Percentiles rank a stretch among this genome's conserved stretches.
phyloP scores from a whole-genome alignment of 2,888 invertebrate genomes.

The Lamellibrachia columna region DNA sequence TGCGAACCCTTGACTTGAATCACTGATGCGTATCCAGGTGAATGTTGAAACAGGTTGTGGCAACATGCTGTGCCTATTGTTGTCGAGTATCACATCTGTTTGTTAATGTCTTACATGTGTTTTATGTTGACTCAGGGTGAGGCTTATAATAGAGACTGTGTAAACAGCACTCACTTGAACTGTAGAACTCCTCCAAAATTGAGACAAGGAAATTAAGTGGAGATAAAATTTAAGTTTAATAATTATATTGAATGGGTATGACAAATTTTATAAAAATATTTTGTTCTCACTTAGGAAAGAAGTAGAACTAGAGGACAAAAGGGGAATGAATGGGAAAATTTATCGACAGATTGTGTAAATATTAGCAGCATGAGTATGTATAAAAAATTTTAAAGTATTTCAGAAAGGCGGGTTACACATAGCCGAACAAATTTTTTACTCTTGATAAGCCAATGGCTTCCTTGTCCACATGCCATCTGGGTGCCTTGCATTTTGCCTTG shows the following conservation, averaged over 20 bases:
- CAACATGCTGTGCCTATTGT: slow-evolving; percentile 1
- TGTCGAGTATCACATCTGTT: not conserved
- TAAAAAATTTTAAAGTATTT: not conserved
- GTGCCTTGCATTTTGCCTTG: too few species aligned
- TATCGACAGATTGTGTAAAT: not conserved
- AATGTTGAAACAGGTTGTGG: not conserved
- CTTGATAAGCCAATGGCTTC: too few species aligned
- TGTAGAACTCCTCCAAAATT: not conserved
- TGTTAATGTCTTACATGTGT: slow-evolving; percentile 1
- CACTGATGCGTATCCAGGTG: not conserved
- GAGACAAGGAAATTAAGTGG: too few species aligned
- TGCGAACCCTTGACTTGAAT: not conserved
- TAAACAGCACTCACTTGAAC: not conserved
- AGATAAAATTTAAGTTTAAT: too few species aligned
- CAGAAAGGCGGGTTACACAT: too few species aligned
- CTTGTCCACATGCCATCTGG: too few species aligned
- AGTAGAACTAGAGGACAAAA: not conserved
- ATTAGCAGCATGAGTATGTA: not conserved
- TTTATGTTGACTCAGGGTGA: not conserved
- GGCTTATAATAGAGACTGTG: not conserved
- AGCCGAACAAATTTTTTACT: too few species aligned
- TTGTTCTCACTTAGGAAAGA: too few species aligned
- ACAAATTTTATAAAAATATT: too few species aligned
- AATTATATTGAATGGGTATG: too few species aligned
- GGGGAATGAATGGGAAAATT: not conserved